Evolutionary conservation across 2,113 vertebrate species (phyloP), one percentile per base, ranked within the genome.

Genomic region (Microcebus ravelobensis): DNA sequence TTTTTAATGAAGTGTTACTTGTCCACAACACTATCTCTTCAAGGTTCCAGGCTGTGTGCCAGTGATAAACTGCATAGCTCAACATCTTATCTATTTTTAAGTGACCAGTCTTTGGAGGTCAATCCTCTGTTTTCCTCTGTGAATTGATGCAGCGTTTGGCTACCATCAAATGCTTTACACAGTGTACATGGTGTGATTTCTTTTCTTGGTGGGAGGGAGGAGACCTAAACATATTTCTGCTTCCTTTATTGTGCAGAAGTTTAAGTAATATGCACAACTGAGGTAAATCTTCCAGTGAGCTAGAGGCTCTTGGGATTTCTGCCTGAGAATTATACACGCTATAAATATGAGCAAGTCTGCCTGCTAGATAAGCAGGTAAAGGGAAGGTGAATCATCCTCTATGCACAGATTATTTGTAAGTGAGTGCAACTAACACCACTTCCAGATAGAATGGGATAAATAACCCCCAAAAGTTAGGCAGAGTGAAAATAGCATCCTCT

Each of bases 1-100:
- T 97, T 96, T 97, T 97, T 97, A 97, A 97, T 97, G 97, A 98
- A 96, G 93, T 96, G 96, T 97, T 97, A 68, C 92, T 97, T 97
- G 97, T 96, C 95, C 95, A 94, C 94, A 92, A 81, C 90, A 95
- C 90, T 96, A 97, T 98, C 95, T 97, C 92, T 95, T 96, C 84
- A 57, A 91, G 85, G 63, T 96, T 97, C 85, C 79, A 96, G 96
- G 90, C 96, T 96, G 96, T 91, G 92, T 92, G 96, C 96, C 94
- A 97, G 92, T 95, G 97, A 97, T 97, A 97, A 97, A 96, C 87
- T 89, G 70, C 42, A 91, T 27, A 96, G 90, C 71, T 77, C 77
- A 94, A 90, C 65, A 86, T 96, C 90, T 94, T 96, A 96, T 92
- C 95, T 96, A 93, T 96, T 97, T 97, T 97, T 97, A 97, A 96